These are phyloP conservation scores for Macrophya annulata DNA, from an alignment of 2,888 invertebrate species.

Conservation along the genomic window DNA sequence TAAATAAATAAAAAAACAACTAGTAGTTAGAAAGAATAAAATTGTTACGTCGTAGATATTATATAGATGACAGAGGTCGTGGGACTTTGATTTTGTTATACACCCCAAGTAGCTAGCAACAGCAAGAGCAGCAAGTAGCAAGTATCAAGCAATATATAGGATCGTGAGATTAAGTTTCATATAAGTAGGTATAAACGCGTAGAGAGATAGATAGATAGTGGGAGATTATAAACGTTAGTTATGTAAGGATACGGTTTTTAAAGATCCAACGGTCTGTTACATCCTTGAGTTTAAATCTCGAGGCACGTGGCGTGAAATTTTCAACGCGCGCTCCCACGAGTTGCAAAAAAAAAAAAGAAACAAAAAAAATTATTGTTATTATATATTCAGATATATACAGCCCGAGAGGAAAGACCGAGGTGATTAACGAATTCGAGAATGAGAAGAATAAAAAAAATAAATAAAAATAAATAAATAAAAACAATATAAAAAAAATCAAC, in stretches of 20 bases:
- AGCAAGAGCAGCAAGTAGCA: no score
- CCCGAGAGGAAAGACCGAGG: background rate
- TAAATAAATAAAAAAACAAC: background rate
- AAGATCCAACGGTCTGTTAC: constrained; percentile 69
- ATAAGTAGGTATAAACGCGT: background rate
- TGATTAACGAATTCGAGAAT: constrained; percentile 31
- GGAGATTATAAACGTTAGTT: constrained; percentile 8
- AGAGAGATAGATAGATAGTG: background rate
- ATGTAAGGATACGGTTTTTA: constrained; percentile 58
- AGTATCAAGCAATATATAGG: background rate
- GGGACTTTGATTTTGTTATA: background rate
- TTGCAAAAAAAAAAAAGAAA: constrained; percentile 59
- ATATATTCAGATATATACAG: constrained; percentile 6
- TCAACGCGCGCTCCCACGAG: constrained; percentile 61
- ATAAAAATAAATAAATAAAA: background rate
- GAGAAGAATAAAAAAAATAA: background rate
- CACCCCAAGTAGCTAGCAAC: background rate
- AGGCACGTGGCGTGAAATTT: constrained; percentile 67
- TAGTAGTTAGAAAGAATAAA: background rate
- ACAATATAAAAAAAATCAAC: background rate
- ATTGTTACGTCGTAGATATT: background rate
- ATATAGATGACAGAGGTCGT: background rate
- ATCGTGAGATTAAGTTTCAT: background rate
- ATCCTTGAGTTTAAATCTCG: constrained; percentile 73
- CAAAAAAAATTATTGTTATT: constrained; percentile 10